phyloP scores from a whole-genome alignment of 2,113 vertebrate species.

The Entelurus aequoreus region DNA sequence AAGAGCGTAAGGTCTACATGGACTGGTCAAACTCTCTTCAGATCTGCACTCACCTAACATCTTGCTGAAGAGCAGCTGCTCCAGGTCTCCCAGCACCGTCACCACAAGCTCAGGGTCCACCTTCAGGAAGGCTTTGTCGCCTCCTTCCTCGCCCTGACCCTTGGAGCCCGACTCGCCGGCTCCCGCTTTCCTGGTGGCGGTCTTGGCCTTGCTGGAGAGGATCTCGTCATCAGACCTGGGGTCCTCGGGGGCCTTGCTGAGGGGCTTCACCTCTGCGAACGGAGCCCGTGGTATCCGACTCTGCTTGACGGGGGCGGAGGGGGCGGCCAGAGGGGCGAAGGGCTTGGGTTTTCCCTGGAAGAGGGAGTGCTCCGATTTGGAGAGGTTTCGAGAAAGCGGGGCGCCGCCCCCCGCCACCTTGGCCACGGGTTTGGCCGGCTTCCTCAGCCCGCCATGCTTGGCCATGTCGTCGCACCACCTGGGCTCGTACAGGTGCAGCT shows the following conservation, averaged over 20 bases:
- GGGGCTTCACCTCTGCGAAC: conserved; percentile 93
- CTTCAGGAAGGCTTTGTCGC: conserved; percentile 89
- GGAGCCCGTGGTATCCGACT: conserved; percentile 94
- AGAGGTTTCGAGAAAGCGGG: conserved; percentile 84
- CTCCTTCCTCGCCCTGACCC: conserved; percentile 73
- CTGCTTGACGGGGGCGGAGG: conserved; percentile 78
- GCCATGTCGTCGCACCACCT: conserved; percentile 94
- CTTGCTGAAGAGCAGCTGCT: conserved; percentile 98
- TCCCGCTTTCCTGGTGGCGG: conserved; percentile 66
- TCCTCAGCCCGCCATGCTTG: conserved; percentile 66
- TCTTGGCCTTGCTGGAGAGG: conserved; percentile 84
- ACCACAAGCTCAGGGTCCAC: conserved; percentile 98
- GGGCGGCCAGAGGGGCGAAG: conserved; percentile 76
- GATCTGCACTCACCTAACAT: conserved; percentile 87
- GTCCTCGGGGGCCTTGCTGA: conserved; percentile 88
- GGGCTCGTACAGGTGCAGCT: conserved; percentile 90
- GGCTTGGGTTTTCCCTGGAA: conserved; percentile 84
- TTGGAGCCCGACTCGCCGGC: conserved; percentile 59
- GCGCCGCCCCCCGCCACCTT: conserved; percentile 62
- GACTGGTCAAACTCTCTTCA: background rate
- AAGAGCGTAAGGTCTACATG: too few relatives aligned
- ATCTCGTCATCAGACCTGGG: conserved; percentile 89
- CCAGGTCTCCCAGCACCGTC: conserved; percentile 94
- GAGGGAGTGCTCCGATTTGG: conserved; percentile 93
- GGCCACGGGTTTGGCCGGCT: conserved; percentile 65